phyloP scores from a whole-genome alignment of 2,888 invertebrate genomes.

The Hydroisotoma schaefferi region DNA sequence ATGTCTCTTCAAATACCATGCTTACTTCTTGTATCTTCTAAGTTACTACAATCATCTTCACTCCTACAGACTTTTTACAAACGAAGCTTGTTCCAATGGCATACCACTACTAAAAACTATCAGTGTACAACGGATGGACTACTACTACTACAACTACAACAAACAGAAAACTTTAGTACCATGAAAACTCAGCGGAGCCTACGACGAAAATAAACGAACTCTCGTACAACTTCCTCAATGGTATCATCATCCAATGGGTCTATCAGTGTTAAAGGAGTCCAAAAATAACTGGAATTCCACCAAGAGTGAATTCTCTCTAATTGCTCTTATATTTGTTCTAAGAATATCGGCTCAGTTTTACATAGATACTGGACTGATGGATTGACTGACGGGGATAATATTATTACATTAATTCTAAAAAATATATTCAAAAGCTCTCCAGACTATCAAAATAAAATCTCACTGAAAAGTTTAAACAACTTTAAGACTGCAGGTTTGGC shows the following conservation, averaged over 20 bases:
- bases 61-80: too few relatives aligned
- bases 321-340: slow-evolving; percentile 27
- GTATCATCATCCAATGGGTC: slow-evolving; percentile 3
- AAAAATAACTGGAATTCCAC: slow-evolving; percentile 46
- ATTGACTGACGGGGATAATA: too few relatives aligned
- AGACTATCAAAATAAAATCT: slow-evolving; percentile 17
- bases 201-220: slow-evolving; percentile 44
- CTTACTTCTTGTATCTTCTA: neutral
- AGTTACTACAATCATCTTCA: too few relatives aligned
- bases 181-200: slow-evolving; percentile 41
- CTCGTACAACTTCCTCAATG: slow-evolving; percentile 15
- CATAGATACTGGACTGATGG: neutral
- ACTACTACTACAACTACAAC: slow-evolving; percentile 1
- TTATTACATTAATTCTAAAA: slow-evolving; percentile 16
- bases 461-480: neutral
- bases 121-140: neutral
- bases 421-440: slow-evolving; percentile 33
- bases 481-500: slow-evolving; percentile 2
- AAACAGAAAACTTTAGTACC: slow-evolving; percentile 3
- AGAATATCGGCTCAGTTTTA: slow-evolving; percentile 17
- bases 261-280: slow-evolving; percentile 39
- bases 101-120: slow-evolving; percentile 5
- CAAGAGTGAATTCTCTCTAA: slow-evolving; percentile 45
- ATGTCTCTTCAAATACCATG: too few relatives aligned
- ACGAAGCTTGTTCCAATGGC: slow-evolving; percentile 4